Base-by-base conservation (phyloP, 2,797 vertebrate species). In the Tinamus major region DNA sequence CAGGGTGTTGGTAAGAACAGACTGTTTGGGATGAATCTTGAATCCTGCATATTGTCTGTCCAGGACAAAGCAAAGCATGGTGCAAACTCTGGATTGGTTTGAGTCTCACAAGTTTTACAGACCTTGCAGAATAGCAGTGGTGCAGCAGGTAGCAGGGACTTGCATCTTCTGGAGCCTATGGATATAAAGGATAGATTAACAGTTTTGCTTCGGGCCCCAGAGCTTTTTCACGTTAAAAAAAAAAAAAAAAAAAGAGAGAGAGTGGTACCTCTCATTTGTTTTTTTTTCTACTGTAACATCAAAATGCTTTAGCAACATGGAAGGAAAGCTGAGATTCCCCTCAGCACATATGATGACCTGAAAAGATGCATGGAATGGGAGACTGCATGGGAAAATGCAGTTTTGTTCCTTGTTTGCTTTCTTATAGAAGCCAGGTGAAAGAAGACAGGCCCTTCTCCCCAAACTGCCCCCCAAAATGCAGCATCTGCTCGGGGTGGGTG, bases 401-500 rank as follows among this genome's bases (percentile, higher is more conserved):
- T 39, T 46, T 39, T 23, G 6, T 39, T 21, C n/a, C 55, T 10
- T 3, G 15, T 41, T 55, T n/a, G 35, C 13, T 59, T 44, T 44
- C 44, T 37, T 26, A 8, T 27, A 37, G 26, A 4, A 2, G 3
- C 16, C 27, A 46, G n/a, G 56, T 33, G 4, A 3, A 35, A 37
- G 59, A 26, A 24, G 33, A 51, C 26, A 11, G 48, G 56, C 37
- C n/a, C 1, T 39, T 55, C 39, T 44, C 46, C 35, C 13, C 13
- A 3, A 8, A 31, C 14, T 2, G 5, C 4, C 41, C 39, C 51
- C 37, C 10, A 46, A 19, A 48, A 10, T 44, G 15, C 46, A 48
- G n/a, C 4, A 13, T 26, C 23, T 0, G 2, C 72, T 41, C 20
- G 20, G 1, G 4, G 6, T 3, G 4, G 61, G 6, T 48, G 0